Conservation (phyloP, 2,113 vertebrate species). For the Otis tarda region DNA sequence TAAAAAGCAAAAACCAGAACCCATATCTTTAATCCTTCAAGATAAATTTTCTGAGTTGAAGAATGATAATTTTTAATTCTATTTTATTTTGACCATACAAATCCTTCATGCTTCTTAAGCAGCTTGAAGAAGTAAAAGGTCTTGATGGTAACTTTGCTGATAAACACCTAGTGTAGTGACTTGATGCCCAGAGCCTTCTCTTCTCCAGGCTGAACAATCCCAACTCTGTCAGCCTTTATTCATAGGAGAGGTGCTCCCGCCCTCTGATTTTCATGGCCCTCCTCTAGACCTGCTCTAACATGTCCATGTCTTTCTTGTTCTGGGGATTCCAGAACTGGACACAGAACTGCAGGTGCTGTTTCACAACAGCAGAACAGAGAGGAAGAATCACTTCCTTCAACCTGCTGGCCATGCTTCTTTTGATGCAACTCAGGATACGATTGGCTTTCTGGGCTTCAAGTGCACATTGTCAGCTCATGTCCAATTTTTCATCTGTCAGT, state of each 20-base stretch:
- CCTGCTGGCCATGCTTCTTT: not conserved
- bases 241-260: too few species aligned
- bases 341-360: not conserved
- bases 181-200: not conserved
- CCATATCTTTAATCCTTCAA: not conserved
- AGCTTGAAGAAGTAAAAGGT: not conserved
- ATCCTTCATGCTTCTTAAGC: not conserved
- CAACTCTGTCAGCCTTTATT: too few species aligned
- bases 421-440: not conserved
- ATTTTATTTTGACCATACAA: not conserved
- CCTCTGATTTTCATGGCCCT: too few species aligned
- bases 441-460: not conserved
- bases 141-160: not conserved
- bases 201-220: too few species aligned
- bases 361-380: not conserved
- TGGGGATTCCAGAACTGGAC: not conserved
- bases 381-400: not conserved
- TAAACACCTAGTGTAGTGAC: not conserved
- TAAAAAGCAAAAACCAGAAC: not conserved
- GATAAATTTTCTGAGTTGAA: not conserved
- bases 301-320: not conserved
- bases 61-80: not conserved
- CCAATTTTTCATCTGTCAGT: not conserved
- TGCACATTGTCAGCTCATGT: accelerated
- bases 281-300: too few species aligned